phyloP scores from a whole-genome alignment of 2,113 vertebrate species.

The Calyptomena viridis region DNA sequence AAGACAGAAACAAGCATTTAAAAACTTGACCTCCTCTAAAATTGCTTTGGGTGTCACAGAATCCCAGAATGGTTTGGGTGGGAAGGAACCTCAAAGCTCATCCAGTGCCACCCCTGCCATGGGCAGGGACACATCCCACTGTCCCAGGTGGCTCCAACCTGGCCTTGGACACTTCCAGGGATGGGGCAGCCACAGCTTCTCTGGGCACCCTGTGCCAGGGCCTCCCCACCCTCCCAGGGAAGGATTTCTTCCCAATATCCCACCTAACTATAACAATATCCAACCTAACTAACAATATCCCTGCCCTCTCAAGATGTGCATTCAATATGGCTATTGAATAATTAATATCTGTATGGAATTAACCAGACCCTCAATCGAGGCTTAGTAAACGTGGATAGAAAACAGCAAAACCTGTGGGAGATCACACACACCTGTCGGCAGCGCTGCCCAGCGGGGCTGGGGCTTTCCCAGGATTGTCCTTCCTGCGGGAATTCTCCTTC shows the following conservation, averaged over 20 bases:
- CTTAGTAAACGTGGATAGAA: neutral
- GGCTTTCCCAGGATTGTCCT: no score
- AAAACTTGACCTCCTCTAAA: neutral
- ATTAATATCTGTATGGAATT: neutral
- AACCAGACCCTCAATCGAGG: neutral
- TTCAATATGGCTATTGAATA: neutral
- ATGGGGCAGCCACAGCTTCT: neutral
- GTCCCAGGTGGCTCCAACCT: fast-evolving
- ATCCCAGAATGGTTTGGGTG: neutral
- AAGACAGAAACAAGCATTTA: neutral
- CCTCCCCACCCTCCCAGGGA: neutral
- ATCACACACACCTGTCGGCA: neutral
- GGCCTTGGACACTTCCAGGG: neutral
- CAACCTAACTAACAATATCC: no score
- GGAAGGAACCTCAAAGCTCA: neutral
- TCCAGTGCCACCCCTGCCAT: fast-evolving
- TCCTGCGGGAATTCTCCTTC: no score
- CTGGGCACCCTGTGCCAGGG: neutral
- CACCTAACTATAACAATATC: no score
- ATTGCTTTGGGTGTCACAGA: neutral
- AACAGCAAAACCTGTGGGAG: neutral
- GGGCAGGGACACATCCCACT: neutral
- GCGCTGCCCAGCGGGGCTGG: neutral
- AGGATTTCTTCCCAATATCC: fast-evolving
- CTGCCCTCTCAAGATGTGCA: neutral